These are phyloP conservation scores for Cephalopterus ornatus DNA, from an alignment of 2,113 vertebrate species.

Conservation along the genomic window DNA sequence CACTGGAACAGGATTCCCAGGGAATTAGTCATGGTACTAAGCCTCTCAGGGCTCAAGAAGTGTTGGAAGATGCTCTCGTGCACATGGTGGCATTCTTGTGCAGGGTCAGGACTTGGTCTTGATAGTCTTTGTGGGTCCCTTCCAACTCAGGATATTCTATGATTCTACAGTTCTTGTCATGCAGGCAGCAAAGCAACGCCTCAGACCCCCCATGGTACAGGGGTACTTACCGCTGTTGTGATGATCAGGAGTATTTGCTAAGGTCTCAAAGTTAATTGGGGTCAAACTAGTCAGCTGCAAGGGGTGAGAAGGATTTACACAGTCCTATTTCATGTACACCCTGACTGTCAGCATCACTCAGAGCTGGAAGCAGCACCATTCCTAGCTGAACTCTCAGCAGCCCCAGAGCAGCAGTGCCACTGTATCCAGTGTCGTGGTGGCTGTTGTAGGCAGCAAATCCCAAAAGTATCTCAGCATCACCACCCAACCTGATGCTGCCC, in stretches of 20 bases:
- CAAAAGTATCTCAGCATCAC: neutral
- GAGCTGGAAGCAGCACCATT: neutral
- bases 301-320: neutral
- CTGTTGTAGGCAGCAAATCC: neutral
- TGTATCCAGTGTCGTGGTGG: neutral
- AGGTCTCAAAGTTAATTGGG: neutral
- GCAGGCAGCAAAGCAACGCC: neutral
- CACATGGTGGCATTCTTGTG: neutral
- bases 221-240: fast-evolving
- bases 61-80: neutral
- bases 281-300: neutral
- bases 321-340: neutral
- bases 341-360: neutral
- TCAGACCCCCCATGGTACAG: neutral
- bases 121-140: neutral
- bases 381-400: neutral
- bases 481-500: fast-evolving
- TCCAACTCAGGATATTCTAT: neutral
- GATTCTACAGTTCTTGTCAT: neutral
- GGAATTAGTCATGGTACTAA: neutral
- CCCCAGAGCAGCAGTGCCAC: fast-evolving
- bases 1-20: neutral
- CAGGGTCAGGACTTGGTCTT: neutral
- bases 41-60: neutral
- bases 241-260: neutral